Conservation (phyloP, 2,113 vertebrate species). For the Callospermophilus lateralis region DNA sequence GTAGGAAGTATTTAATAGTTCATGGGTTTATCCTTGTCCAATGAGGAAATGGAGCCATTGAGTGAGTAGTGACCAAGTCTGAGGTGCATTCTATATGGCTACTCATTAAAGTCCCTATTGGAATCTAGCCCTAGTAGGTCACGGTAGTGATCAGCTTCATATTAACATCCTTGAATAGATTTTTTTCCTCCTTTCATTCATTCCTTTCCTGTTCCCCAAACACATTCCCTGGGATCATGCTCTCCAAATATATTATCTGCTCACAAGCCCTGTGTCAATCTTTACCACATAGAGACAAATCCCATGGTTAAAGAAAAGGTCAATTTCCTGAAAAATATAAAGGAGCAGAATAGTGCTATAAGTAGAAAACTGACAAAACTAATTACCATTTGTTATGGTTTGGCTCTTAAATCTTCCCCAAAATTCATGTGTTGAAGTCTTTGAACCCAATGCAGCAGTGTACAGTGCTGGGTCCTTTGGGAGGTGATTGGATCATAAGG, state of each 20-base stretch:
- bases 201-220: background rate
- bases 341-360: background rate
- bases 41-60: background rate
- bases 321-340: slow-evolving; percentile 16
- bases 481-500: no score
- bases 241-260: background rate
- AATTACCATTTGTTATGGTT: background rate
- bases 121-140: background rate
- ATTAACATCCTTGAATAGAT: background rate
- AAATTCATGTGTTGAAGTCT: no score
- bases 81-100: background rate
- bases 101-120: background rate
- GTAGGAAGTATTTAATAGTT: background rate
- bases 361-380: background rate
- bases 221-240: background rate
- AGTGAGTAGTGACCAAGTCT: background rate
- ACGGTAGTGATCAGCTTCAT: background rate
- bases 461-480: no score
- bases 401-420: no score
- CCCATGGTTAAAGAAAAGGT: background rate
- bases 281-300: background rate
- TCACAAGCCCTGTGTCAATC: background rate
- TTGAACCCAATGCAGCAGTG: no score
- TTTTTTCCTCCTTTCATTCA: background rate
- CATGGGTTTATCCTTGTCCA: background rate